Evolutionary conservation across 2,113 vertebrate species (phyloP), one percentile per base, ranked within the genome.

Genomic region (Platichthys flesus): DNA sequence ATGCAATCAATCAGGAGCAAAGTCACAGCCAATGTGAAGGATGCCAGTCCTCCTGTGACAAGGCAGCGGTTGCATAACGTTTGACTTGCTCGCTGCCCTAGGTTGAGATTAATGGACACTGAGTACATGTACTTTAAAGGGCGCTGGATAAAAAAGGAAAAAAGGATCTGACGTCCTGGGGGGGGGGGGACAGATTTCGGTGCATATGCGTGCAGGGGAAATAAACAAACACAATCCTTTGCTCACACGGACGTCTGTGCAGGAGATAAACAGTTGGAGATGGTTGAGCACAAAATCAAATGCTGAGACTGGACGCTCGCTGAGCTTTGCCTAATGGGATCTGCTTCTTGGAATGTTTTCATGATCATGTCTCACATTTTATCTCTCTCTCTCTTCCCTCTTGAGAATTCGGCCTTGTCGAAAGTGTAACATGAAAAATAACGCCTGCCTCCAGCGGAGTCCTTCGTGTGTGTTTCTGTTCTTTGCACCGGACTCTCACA

Each of bases 1-100:
- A 81, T 67, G 75, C 82, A 82, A 93, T 94, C 91, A 92, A 92
- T 93, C 93, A 91, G 14, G 71, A 28, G 67, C 86, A 93, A 93
- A 91, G 91, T 91, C 91, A 89, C 71, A 87, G 86, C 45, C 76
- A 76, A 83, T 74, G 88, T 88, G 85, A 92, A 92, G 88, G 87
- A 90, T 90, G 85, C 67, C 78, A 63, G 82, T 90, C 74, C 67
- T 81, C 37, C 71, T 61, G 69, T 86, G 89, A 91, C 88, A 85
- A 84, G 82, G 80, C 66, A 76, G 81, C 65, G 23, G 82, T 81
- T 81, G 75, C 79, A 57, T 84, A 76, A 83, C 37, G 59, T 74
- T 69, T 79, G 78, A 69, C 45, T 23, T 23, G 23, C 10, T 31
- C 66, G 28, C 55, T 8, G 42, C 69, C 75, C 70, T 51, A 3